phyloP scores from a whole-genome alignment of 1,140 invertebrate species.

The Goniozus legneri region DNA sequence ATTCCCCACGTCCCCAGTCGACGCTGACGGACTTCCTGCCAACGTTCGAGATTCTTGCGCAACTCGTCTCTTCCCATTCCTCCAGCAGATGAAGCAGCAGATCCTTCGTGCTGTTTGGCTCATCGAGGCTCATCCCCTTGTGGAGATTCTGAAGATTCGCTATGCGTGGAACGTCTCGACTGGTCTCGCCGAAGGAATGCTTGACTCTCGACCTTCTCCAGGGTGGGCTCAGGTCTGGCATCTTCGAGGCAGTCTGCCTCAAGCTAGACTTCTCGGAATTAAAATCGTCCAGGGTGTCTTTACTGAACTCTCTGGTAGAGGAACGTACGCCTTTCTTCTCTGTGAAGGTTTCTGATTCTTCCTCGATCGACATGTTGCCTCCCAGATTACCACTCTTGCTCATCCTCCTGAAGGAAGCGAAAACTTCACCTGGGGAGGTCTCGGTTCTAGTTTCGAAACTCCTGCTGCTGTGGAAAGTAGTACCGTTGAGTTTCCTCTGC shows the following conservation, averaged over 20 bases:
- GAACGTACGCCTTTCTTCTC: too few relatives aligned
- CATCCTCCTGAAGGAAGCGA: constrained; percentile 11
- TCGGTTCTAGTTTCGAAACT: constrained; percentile 42
- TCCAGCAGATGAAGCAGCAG: constrained; percentile 68
- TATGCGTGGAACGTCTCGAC: constrained; percentile 47
- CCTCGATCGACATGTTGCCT: background rate
- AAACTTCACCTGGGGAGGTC: constrained; percentile 4
- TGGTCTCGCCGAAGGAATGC: constrained; percentile 44
- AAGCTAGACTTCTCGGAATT: too few relatives aligned
- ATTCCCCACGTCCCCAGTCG: constrained; percentile 47
- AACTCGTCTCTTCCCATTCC: constrained; percentile 64
- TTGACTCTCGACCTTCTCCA: constrained; percentile 42
- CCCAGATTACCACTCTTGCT: background rate
- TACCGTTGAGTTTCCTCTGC: constrained; percentile 57
- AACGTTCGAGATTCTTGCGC: constrained; percentile 17
- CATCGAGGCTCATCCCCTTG: constrained; percentile 44
- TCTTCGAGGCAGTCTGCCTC: too few relatives aligned
- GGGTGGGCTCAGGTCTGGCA: constrained; percentile 37
- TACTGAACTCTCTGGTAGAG: too few relatives aligned
- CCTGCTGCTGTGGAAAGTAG: constrained; percentile 42
- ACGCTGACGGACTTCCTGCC: constrained; percentile 48
- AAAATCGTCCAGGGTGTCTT: too few relatives aligned
- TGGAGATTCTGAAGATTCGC: constrained; percentile 43
- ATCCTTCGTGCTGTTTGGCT: constrained; percentile 64
- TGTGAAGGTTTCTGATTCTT: background rate